Conservation (phyloP, 2,888 invertebrate species). For the Ornithoptera alexandrae region DNA sequence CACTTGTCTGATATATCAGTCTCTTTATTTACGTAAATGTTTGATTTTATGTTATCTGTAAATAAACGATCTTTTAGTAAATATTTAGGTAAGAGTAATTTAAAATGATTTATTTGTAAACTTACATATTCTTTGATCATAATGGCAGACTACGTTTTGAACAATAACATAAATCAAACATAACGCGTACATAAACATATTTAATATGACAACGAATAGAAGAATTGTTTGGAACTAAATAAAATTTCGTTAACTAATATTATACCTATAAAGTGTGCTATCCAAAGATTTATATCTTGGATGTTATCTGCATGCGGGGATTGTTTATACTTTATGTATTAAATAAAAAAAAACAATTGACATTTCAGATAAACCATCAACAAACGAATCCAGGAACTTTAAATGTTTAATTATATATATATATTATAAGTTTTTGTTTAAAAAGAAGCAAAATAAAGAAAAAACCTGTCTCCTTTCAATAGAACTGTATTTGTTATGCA, state of each 20-base stretch:
- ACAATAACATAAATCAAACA: conserved; percentile 9
- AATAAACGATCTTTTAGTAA: not conserved
- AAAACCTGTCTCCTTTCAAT: no score
- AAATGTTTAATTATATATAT: no score
- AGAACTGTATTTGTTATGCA: no score
- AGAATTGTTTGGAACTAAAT: not conserved
- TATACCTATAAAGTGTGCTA: not conserved
- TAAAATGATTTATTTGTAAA: not conserved
- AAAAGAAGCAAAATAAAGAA: no score
- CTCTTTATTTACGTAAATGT: not conserved
- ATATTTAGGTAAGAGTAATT: not conserved
- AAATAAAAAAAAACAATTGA: not conserved
- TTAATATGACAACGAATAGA: conserved; percentile 1
- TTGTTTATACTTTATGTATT: not conserved
- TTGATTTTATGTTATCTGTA: conserved; percentile 9
- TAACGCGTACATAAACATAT: conserved; percentile 1
- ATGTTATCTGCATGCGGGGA: not conserved
- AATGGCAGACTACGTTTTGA: conserved; percentile 3
- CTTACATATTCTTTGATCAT: conserved; percentile 13
- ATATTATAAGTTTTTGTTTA: no score
- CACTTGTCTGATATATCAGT: not conserved
- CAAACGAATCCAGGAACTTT: not conserved
- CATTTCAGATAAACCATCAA: not conserved
- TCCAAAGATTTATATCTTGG: not conserved
- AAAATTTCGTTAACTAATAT: conserved; percentile 9